Base-by-base conservation (phyloP, 2,797 vertebrate genomes). In the Liasis olivaceus region DNA sequence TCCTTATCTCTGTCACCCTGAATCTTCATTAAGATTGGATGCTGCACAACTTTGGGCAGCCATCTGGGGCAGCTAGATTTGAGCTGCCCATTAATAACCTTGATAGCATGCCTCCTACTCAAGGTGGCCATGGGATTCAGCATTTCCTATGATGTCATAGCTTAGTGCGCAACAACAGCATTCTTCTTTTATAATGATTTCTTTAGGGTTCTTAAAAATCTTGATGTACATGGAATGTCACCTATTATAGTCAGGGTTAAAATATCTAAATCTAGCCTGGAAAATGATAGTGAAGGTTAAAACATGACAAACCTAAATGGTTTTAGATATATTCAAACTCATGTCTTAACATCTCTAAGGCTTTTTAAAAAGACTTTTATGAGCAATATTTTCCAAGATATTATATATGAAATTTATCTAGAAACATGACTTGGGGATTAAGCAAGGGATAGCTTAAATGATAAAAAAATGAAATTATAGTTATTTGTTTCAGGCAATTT, bases 401-500 rank as follows among this genome's bases (percentile, higher is more conserved):
- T 24, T 84, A 62, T 94, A 42, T 62, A 28, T 47, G 77, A 88
- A 66, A 93, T 93, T 93, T 69, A 84, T 93, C 72, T 62, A 5
- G 0, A 88, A 2, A 89, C 69, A 2, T 85, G 15, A 47, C 85
- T 93, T 24, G 20, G 20, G 22, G 24, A 81, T 81, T 20, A 0
- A 93, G 87, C 92, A 85, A 88, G 90, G 93, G 88, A 91, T 26
- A 77, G 58, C 86, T 89, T 20, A 60, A 85, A 91, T 91, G 66
- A 87, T 90, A 20, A 90, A 94, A 94, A 95, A 28, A 95, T 93
- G 63, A 88, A 96, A 95, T 96, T 64, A 94, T 28, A 92, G 91
- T 92, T 3, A 94, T 94, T 91, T 94, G 63, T 95, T 95, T 94
- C 91, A 94, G 77, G 81, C 72, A 86, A 91, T 96, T 96, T 22